Evolutionary conservation across 2,113 vertebrate species (phyloP), one percentile per base, ranked within the genome.

Genomic region (Paramisgurnus dabryanus): DNA sequence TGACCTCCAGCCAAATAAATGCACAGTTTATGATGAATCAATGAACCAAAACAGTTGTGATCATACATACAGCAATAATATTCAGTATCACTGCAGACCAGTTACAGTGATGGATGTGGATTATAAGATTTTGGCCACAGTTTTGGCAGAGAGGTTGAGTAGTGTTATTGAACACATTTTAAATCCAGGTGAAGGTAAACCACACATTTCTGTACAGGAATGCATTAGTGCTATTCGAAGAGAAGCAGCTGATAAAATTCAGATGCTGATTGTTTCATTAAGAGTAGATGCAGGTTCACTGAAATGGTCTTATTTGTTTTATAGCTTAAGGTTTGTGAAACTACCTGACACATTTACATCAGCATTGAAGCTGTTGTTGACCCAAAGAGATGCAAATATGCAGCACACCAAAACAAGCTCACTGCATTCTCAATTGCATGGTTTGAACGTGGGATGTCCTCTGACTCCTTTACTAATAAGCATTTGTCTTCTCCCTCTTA

Each of bases 381-480:
- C 53, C 15, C 11, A 17, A 2, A 9, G 6, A 47, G 11, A 15
- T 55, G 13, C 13, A 55, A 12, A 55, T 55, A 13, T 13, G 4
- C 9, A 53, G 9, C 13, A 13, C 13, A 5, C 53, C 13, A 17
- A 15, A 13, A 4, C 53, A 55, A 5, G 13, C 13, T 55, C 11
- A 55, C 3, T 15, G 13, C 13, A 55, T n/a, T 64, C 50, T 45
- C 39, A 22, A 40, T 15, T 50, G 8, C 65, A 45, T 10, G 76
- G 80, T 18, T 49, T 85, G 3, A 70, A 18, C 17, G 27, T 43
- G 13, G 71, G 72, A 22, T 85, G 80, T 50, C 84, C 76, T 0
- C 67, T 82, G 40, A 85, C 77, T 58, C 84, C 80, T 49, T 60
- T 80, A 47, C 12, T 85, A 43, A n/a, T 80, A 18, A 49, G 67